These are phyloP conservation scores for Akabosia matsudoensis DNA, from an alignment of 1,140 invertebrate species.

Conservation along the genomic window DNA sequence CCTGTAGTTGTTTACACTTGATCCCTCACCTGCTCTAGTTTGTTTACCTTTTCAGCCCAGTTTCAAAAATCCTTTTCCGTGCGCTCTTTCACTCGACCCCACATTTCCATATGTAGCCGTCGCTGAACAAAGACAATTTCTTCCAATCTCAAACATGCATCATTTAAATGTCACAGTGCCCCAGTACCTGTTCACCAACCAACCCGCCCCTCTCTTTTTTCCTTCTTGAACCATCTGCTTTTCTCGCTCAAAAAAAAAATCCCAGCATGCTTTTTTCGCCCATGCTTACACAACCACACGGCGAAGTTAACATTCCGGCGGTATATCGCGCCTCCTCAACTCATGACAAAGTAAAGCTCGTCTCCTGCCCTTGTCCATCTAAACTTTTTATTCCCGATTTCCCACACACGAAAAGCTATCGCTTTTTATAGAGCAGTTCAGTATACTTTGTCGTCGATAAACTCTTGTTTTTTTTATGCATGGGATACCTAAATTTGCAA, in stretches of 20 bases:
- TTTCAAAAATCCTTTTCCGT: neutral
- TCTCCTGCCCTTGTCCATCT: too few species aligned
- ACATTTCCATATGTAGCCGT: neutral
- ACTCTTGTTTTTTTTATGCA: too few species aligned
- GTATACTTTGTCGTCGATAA: too few species aligned
- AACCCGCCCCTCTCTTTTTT: neutral
- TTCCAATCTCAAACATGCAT: neutral
- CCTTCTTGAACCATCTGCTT: neutral
- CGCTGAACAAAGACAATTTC: neutral
- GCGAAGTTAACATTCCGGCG: too few species aligned
- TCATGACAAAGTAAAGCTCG: too few species aligned
- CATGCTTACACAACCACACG: neutral
- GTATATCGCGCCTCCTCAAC: too few species aligned
- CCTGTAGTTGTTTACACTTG: too few species aligned
- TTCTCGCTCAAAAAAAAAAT: neutral
- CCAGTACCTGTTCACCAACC: neutral
- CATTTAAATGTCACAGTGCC: neutral
- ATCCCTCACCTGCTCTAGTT: neutral
- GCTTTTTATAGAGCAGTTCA: too few species aligned
- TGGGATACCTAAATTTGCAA: too few species aligned
- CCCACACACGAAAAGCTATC: too few species aligned
- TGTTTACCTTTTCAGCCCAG: neutral
- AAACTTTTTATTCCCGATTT: too few species aligned
- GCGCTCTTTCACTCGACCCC: neutral
- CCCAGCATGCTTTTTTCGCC: neutral